Evolutionary conservation across 2,797 vertebrate genomes (phyloP), one percentile per base, ranked within the genome.

Genomic region (Orientallactaga sibirica): DNA sequence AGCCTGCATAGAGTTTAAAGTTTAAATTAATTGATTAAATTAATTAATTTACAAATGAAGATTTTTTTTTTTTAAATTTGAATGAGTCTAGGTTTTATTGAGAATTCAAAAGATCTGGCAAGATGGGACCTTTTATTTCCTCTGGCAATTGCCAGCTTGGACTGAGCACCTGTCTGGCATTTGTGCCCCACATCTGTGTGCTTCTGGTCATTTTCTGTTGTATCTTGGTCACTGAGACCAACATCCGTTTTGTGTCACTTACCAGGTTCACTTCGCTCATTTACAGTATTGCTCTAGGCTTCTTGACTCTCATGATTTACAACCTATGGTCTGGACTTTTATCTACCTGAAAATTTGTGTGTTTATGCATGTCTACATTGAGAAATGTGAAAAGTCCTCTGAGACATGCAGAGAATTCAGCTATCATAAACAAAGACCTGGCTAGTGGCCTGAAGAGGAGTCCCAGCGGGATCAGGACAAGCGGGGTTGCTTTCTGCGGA

Each of bases 71-170:
- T 88, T 88, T 86, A n/a, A 48, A 8, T 67, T 88, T 88, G 37
- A 48, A 8, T 67, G 33, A 70, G 37, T 82, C 67, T 71, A 41
- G 43, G 20, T 92, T 94, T 68, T 79, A 75, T n/a, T 83, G 88
- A 94, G 87, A 90, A 78, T 74, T 64, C 52, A 94, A 71, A 37
- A 82, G 48, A 22, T 81, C 52, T 58, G 43, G 29, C 48, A 88
- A 67, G 41, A 37, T 70, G 14, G 25, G n/a, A 22, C 70, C 2
- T 37, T 79, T 88, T 76, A 70, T 62, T 75, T 37, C 3, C 41
- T 27, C 67, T 73, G 61, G 73, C 25, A 83, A 20, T 41, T 71
- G 25, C 41, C 33, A 25, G 33, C 5, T n/a, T 27, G 41, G n/a
- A 48, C n/a, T 22, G n/a, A 67, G 43, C 8, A 61, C 61, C 33